Conservation (phyloP, 2,888 invertebrate genomes). For the Scaptomyza caliginosa region DNA sequence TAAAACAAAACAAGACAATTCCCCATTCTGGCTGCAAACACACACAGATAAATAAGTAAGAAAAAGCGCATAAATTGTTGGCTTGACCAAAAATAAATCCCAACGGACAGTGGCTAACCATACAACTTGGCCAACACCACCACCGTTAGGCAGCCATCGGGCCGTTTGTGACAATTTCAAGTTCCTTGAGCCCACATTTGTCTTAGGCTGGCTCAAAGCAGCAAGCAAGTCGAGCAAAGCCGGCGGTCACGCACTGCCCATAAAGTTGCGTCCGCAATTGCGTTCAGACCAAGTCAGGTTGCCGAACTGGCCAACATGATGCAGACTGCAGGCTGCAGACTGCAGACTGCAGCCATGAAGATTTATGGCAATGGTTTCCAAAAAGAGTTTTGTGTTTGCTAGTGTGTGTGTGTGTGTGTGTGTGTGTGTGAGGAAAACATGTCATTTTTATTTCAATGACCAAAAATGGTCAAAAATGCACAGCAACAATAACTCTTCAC, state of each 20-base stretch:
- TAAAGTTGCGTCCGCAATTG: conserved; percentile 48
- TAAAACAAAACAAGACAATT: background rate
- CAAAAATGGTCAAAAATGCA: conserved; percentile 73
- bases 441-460: conserved; percentile 79
- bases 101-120: conserved; percentile 14
- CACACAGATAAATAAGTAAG: background rate
- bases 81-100: conserved; percentile 54
- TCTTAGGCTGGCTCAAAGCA: conserved; percentile 16
- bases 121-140: conserved; percentile 27
- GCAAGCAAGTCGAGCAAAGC: conserved; percentile 3
- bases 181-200: conserved; percentile 76
- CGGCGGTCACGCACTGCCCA: conserved; percentile 71
- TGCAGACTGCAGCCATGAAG: conserved; percentile 53
- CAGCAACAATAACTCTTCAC: conserved; percentile 54
- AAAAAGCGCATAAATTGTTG: conserved; percentile 47
- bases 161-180: conserved; percentile 72
- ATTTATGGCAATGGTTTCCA: conserved; percentile 73
- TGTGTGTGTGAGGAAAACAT: conserved; percentile 76
- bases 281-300: conserved; percentile 59
- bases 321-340: conserved; percentile 38
- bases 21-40: too few species aligned
- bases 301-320: conserved; percentile 27
- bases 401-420: conserved; percentile 37
- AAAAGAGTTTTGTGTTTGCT: conserved; percentile 75
- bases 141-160: conserved; percentile 66